These are phyloP conservation scores for Mormyrus iriodes DNA, from an alignment of 2,113 vertebrate genomes.

Conservation along the genomic window DNA sequence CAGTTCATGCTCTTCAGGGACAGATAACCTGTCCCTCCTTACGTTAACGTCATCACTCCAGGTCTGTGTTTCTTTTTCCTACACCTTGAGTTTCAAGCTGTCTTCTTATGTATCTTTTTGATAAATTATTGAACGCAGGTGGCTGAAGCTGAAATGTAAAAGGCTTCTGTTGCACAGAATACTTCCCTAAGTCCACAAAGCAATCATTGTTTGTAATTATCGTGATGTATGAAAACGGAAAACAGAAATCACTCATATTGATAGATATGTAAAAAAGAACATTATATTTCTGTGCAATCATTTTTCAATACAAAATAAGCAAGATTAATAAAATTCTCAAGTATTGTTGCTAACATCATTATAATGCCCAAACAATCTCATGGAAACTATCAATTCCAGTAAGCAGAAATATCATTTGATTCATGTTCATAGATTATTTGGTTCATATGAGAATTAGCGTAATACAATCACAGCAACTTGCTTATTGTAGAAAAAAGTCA, in stretches of 20 bases:
- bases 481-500: neutral
- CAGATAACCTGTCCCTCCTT: neutral
- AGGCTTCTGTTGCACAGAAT: neutral
- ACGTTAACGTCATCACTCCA: neutral
- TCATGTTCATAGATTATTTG: conserved; percentile 60
- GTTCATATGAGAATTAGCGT: conserved; percentile 34
- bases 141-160: neutral
- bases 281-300: conserved; percentile 44
- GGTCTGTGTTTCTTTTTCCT: neutral
- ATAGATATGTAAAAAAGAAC: conserved; percentile 32
- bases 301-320: conserved; percentile 42
- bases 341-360: conserved; percentile 21
- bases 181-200: neutral
- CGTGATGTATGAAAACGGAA: neutral
- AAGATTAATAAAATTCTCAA: conserved; percentile 26
- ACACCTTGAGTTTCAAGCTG: neutral
- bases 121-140: neutral
- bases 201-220: neutral
- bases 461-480: conserved; percentile 1
- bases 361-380: conserved; percentile 38
- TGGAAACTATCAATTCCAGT: conserved; percentile 48
- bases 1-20: neutral
- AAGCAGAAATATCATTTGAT: conserved; percentile 39
- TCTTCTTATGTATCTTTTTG: neutral
- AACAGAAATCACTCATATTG: neutral